These are phyloP conservation scores for Tursiops truncatus DNA, from an alignment of 2,113 vertebrate genomes.

Conservation along the genomic window DNA sequence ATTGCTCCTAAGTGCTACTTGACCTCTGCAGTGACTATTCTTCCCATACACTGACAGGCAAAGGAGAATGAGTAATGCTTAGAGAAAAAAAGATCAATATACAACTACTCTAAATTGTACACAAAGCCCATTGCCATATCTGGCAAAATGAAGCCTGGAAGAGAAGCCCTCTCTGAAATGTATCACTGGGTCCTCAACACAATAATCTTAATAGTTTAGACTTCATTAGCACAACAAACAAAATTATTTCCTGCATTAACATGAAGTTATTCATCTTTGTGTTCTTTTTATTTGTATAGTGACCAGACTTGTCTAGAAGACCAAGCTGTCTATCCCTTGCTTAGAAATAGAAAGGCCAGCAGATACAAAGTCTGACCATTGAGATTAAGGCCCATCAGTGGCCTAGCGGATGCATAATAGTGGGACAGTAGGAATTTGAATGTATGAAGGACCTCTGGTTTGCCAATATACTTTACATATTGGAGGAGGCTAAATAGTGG, in stretches of 20 bases:
- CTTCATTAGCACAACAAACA: conserved; percentile 51
- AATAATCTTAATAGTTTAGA: conserved; percentile 42
- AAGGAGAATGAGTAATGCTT: conserved; percentile 45
- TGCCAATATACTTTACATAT: background rate
- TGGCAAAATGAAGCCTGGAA: background rate
- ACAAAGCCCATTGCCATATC: background rate
- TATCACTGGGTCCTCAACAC: conserved; percentile 35
- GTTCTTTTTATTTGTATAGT: conserved; percentile 26
- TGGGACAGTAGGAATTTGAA: background rate
- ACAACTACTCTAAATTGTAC: background rate
- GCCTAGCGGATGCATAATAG: background rate
- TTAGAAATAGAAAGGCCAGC: conserved; percentile 23
- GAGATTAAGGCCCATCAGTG: background rate
- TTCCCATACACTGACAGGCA: conserved; percentile 30
- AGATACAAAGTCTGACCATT: background rate
- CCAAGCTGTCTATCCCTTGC: background rate
- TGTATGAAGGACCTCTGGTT: background rate
- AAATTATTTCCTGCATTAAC: conserved; percentile 57
- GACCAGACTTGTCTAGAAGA: conserved; percentile 34
- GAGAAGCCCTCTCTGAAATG: conserved; percentile 37
- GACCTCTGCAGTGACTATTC: conserved; percentile 48
- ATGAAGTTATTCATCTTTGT: conserved; percentile 57
- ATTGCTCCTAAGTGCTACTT: conserved; percentile 63
- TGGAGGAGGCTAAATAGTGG: background rate
- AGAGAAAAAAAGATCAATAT: conserved; percentile 50